Percentiles rank a stretch among this genome's conserved stretches.
Evolutionary conservation across 1,140 invertebrate genomes (phyloP).

Genomic region (Brachionus rotundiformis): DNA sequence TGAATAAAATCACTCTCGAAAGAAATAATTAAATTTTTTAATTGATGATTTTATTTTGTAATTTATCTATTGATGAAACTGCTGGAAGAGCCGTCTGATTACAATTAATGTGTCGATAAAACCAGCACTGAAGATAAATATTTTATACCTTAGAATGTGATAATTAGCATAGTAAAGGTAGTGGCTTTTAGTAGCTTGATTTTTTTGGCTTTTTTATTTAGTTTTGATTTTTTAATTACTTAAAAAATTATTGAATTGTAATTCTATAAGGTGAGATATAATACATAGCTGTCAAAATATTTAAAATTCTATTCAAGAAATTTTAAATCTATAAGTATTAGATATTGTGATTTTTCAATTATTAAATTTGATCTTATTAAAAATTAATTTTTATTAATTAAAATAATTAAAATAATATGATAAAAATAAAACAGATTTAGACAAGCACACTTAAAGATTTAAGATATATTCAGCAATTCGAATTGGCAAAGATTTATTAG

Average conservation of each 20-base stretch:
- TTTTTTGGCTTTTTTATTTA: no score
- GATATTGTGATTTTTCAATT: no score
- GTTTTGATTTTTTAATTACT: background rate
- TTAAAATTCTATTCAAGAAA: background rate
- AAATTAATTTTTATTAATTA: no score
- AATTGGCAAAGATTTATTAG: conserved; percentile 30
- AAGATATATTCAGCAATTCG: conserved; percentile 29
- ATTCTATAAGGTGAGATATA: no score
- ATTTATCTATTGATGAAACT: conserved; percentile 44
- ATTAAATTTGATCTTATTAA: no score
- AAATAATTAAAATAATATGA: no score
- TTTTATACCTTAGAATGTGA: background rate
- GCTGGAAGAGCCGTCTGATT: conserved; percentile 52
- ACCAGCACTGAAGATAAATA: conserved; percentile 19
- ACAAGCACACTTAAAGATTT: conserved; percentile 44
- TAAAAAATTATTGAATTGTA: background rate
- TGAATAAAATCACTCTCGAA: conserved; percentile 44
- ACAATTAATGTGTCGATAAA: conserved; percentile 28
- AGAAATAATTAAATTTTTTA: conserved; percentile 7
- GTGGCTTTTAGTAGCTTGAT: no score
- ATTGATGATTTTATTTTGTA: background rate
- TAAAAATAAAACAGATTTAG: background rate
- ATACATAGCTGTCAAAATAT: no score
- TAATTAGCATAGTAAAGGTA: no score
- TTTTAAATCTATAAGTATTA: background rate